Evolutionary conservation across 2,888 invertebrate species (phyloP).

Genomic region (Ametastegia equiseti): DNA sequence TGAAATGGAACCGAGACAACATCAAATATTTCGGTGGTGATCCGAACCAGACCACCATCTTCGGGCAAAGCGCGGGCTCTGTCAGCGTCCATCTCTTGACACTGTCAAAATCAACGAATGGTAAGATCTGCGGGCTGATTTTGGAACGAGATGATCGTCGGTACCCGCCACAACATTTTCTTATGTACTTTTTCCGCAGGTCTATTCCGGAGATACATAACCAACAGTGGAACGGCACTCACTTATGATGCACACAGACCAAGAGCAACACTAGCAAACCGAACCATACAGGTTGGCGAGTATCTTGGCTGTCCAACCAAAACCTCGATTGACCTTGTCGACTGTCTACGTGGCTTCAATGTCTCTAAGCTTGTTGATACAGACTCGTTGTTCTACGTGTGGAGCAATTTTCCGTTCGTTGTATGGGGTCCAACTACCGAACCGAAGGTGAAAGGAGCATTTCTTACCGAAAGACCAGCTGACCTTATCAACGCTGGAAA

Average conservation of each 20-base stretch:
- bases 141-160: too few relatives aligned
- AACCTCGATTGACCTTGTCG: conserved; percentile 38
- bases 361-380: neutral
- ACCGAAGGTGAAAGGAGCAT: conserved; percentile 63
- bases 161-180: neutral
- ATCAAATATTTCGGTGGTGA: conserved; percentile 8
- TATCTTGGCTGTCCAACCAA: neutral
- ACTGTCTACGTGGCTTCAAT: conserved; percentile 59
- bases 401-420: neutral
- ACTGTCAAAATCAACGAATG: too few relatives aligned
- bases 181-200: conserved; percentile 47
- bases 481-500: conserved; percentile 54
- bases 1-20: conserved; percentile 7
- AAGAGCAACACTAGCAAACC: neutral
- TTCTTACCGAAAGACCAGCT: conserved; percentile 64
- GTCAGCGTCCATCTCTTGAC: too few relatives aligned
- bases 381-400: neutral
- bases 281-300: conserved; percentile 56
- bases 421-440: conserved; percentile 67
- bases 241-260: neutral
- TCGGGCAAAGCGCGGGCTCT: conserved; percentile 12
- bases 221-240: conserved; percentile 61
- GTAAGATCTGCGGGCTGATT: too few relatives aligned
- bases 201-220: conserved; percentile 66
- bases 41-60: neutral